phyloP scores from a whole-genome alignment of 2,888 invertebrate genomes.

The Caenorhabditis macrosperma region DNA sequence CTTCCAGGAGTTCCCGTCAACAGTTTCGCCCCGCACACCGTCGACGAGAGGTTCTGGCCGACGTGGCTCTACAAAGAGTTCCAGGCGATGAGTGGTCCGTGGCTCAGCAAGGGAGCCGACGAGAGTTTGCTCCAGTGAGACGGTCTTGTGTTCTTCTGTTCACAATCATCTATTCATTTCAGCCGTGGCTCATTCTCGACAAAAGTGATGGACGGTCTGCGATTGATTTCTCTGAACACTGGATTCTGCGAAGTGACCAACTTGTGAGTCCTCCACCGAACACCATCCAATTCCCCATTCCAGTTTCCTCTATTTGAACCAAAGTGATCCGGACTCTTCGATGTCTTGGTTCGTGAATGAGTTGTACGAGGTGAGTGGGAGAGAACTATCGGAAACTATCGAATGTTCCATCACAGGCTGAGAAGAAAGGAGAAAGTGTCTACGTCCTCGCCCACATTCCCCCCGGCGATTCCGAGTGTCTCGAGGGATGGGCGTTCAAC shows the following conservation, averaged over 20 bases:
- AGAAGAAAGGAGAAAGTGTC: constrained; percentile 86
- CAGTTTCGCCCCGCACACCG: constrained; percentile 82
- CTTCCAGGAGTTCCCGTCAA: constrained; percentile 55
- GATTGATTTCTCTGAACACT: constrained; percentile 79
- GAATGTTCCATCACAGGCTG: too few species aligned
- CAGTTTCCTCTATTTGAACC: constrained; percentile 87
- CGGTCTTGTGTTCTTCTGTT: not conserved
- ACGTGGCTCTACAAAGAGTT: constrained; percentile 89
- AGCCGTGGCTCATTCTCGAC: constrained; percentile 89
- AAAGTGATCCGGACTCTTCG: constrained; percentile 89
- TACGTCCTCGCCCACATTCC: constrained; percentile 91
- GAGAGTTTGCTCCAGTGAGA: constrained; percentile 64
- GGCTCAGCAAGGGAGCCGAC: constrained; percentile 83
- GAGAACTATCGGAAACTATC: too few species aligned
- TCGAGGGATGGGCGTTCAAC: constrained; percentile 90
- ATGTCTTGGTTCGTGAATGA: constrained; percentile 89
- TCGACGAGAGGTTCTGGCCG: constrained; percentile 81
- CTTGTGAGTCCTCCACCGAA: constrained; percentile 69
- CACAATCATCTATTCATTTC: constrained; percentile 35
- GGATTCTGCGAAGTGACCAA: constrained; percentile 81
- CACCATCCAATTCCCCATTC: not conserved
- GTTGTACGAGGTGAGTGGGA: constrained; percentile 83
- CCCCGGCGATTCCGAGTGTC: constrained; percentile 86
- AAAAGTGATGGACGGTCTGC: constrained; percentile 82
- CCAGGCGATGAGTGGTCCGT: constrained; percentile 88